Evolutionary conservation across 1,140 invertebrate species (phyloP).

Genomic region (Tetramorium parvispinum): DNA sequence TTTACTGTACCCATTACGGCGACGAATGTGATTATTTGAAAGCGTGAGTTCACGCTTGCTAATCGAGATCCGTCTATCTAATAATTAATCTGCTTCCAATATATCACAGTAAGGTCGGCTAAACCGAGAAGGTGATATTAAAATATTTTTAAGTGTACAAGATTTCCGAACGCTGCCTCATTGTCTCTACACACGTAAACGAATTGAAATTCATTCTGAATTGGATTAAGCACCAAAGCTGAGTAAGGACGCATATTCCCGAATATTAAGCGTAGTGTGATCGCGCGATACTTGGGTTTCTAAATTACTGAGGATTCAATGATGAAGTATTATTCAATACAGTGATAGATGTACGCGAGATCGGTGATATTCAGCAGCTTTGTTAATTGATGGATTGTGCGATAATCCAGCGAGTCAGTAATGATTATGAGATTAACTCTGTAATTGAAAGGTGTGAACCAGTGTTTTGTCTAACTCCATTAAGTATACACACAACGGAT

Average conservation of each 20-base stretch:
- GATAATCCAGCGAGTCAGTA: background rate
- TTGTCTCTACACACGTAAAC: conserved; percentile 30
- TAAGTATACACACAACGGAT: conserved; percentile 4
- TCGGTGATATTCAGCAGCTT: background rate
- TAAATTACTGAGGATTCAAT: background rate
- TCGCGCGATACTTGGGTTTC: background rate
- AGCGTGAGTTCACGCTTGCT: background rate
- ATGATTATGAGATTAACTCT: background rate
- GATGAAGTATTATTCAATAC: background rate
- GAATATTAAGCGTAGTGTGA: background rate
- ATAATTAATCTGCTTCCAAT: conserved; percentile 56
- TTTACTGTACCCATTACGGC: conserved; percentile 28
- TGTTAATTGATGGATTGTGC: background rate
- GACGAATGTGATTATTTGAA: conserved; percentile 7
- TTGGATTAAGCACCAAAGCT: conserved; percentile 23
- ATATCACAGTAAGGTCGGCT: background rate
- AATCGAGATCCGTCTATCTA: conserved; percentile 35
- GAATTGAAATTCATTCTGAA: conserved; percentile 53
- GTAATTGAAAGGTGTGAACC: background rate
- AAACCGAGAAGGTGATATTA: conserved; percentile 35
- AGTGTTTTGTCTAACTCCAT: conserved; percentile 24
- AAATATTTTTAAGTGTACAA: conserved; percentile 52
- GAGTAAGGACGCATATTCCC: background rate
- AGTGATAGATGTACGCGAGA: background rate
- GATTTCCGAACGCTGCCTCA: background rate